Conservation (phyloP, 2,797 vertebrate genomes). For the Sebastes wilsoni region DNA sequence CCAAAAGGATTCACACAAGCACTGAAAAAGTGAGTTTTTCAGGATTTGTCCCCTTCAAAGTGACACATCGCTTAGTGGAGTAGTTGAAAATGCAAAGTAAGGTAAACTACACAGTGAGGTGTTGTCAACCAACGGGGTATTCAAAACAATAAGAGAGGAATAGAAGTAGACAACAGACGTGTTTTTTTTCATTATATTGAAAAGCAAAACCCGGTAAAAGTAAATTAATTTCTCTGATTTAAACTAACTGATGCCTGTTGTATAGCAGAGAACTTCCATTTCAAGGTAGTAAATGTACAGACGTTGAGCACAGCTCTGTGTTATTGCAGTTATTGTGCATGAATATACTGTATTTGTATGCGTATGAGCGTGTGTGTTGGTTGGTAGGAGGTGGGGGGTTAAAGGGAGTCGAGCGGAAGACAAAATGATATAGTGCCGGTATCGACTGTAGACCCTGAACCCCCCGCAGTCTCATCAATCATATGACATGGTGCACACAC, state of each 20-base stretch:
- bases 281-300: not conserved
- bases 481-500: constrained; percentile 25
- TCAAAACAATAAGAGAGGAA: not conserved
- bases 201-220: not conserved
- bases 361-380: not conserved
- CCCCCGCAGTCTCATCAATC: constrained; percentile 49
- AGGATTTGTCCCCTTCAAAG: not conserved
- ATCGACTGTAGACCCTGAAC: constrained; percentile 22
- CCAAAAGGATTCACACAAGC: not conserved
- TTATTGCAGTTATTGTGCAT: not conserved
- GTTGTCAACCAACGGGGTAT: not conserved
- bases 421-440: constrained; percentile 41
- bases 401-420: constrained; percentile 7
- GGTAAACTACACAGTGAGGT: not conserved
- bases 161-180: not conserved
- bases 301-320: not conserved
- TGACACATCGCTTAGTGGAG: not conserved
- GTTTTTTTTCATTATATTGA: not conserved
- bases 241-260: not conserved
- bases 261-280: not conserved
- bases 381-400: not conserved
- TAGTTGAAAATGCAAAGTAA: not conserved
- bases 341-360: not conserved
- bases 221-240: not conserved
- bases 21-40: not conserved